A percentile compares a stretch with the other conserved stretches of the same genome.
phyloP scores from a whole-genome alignment of 2,797 vertebrate species.

The Micropoecilia bifurca region DNA sequence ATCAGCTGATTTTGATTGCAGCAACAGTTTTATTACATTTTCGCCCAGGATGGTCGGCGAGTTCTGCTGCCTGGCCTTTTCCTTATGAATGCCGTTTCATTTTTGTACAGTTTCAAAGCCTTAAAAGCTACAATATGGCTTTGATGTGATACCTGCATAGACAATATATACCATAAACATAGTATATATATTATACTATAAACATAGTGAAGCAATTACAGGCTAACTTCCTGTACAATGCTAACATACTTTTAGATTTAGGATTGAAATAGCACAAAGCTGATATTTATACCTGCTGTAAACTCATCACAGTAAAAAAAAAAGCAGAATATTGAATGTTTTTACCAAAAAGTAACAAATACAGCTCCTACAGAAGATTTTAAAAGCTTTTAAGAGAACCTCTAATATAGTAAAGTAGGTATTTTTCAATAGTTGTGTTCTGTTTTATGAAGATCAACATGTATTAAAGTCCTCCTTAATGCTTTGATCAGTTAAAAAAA shows the following conservation, averaged over 20 bases:
- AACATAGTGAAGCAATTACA: neutral
- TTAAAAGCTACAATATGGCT: neutral
- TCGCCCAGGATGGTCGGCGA: neutral
- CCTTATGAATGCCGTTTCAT: neutral
- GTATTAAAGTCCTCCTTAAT: neutral
- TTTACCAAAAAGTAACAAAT: neutral
- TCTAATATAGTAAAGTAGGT: neutral
- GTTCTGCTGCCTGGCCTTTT: neutral
- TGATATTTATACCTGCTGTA: neutral
- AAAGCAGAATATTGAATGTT: neutral
- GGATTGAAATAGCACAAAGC: neutral
- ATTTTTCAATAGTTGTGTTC: neutral
- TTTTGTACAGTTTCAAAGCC: neutral
- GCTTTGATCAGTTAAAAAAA: neutral
- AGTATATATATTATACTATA: neutral
- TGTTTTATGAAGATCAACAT: neutral
- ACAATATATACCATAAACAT: too few relatives aligned
- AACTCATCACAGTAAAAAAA: neutral
- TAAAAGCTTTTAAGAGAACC: too few relatives aligned
- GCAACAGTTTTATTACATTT: neutral
- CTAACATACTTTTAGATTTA: neutral
- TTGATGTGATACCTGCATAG: neutral
- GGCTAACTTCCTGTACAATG: neutral
- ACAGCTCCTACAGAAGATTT: neutral
- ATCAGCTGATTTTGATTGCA: constrained; percentile 9